Evolutionary conservation across 1,140 invertebrate species (phyloP), one percentile per base, ranked within the genome.

Genomic region (Nephotettix cincticeps): DNA sequence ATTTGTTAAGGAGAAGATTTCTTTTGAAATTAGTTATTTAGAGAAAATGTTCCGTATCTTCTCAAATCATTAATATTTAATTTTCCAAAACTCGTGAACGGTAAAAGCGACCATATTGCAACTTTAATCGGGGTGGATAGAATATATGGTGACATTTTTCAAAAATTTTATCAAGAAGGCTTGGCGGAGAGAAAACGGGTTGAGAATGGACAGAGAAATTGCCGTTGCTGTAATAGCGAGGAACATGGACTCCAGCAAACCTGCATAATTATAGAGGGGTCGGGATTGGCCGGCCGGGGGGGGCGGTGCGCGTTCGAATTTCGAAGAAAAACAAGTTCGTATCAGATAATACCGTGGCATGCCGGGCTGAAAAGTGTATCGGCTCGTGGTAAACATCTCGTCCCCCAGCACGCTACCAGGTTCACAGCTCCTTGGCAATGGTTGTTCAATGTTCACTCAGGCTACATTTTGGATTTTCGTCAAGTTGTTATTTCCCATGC

Each of bases 321-420:
- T 61, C 56, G 56, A 27, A 61, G 56, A 61, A 61, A 61, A 61
- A 61, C 56, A 61, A 61, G 56, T 61, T 23, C 56, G 56, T 21
- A 61, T 61, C 56, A 61, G 56, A 61, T 61, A 61, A 61, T 61
- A 61, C 56, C 28, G 56, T 61, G 56, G 56, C 25, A 28, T 61
- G 25, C 56, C 21, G 56, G 56, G 56, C 32, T 14, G 32, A 36
- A 36, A 36, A 36, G 32, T 36, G 32, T 36, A 36, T 36, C 32
- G 32, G 32, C 6, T 9, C 56, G 56, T 61, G 28, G 56, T 51
- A 61, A 61, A 61, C 28, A 61, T 13, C 56, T 1, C 56, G 56
- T n/a, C n/a, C n/a, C n/a, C n/a, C n/a, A n/a, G n/a, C n/a, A n/a
- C n/a, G n/a, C n/a, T n/a, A n/a, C n/a, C n/a, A n/a, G n/a, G n/a